Conservation (phyloP, 92 coral and sea anemone species). For the Parazoanthus atlanticus region DNA sequence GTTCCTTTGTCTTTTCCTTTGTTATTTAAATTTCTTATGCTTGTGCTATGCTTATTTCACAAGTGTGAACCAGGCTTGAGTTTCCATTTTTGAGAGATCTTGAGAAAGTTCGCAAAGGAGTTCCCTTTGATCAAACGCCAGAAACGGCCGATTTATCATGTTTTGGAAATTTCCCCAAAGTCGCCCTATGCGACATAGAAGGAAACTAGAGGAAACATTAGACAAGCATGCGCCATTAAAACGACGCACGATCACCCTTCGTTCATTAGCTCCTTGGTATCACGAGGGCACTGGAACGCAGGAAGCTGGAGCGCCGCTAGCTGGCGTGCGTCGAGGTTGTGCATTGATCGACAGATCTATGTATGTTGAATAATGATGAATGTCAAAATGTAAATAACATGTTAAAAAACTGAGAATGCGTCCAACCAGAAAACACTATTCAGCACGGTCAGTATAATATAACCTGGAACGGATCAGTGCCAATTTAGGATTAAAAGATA, state of each 20-base stretch:
- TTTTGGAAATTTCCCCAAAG: no score
- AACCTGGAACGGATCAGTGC: no score
- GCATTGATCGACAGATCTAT: not conserved
- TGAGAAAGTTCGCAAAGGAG: no score
- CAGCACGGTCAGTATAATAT: not conserved
- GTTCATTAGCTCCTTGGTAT: conserved; percentile 25
- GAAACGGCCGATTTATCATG: no score
- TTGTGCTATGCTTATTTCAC: no score
- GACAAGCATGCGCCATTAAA: conserved; percentile 35
- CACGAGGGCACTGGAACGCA: conserved; percentile 17
- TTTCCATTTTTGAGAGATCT: no score
- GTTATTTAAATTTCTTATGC: no score
- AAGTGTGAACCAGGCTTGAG: no score
- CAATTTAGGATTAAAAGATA: no score
- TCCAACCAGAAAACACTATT: not conserved
- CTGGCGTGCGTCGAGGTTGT: conserved; percentile 12
- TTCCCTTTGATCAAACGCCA: no score
- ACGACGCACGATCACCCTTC: conserved; percentile 32
- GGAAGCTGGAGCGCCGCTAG: conserved; percentile 30
- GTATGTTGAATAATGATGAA: conserved; percentile 7
- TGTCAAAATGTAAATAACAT: conserved; percentile 12
- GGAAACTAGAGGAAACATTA: conserved; percentile 2
- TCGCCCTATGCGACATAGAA: not conserved
- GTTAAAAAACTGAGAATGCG: not conserved
- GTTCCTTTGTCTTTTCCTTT: no score